Evolutionary conservation across 2,888 invertebrate species (phyloP).

Genomic region (Rhamphomyia laevipes): DNA sequence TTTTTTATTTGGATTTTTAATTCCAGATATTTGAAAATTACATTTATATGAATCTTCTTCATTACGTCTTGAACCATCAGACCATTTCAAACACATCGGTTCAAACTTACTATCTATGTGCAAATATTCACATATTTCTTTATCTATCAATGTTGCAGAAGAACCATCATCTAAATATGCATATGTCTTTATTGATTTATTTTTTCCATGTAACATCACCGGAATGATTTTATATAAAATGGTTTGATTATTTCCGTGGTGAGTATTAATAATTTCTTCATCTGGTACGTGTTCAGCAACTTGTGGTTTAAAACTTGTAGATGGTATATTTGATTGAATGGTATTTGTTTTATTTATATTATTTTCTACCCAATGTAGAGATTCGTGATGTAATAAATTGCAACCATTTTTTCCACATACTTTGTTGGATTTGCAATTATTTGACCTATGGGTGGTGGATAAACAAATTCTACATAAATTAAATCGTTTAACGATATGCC

Average conservation of each 20-base stretch:
- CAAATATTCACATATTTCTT: background rate
- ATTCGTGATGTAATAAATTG: constrained; percentile 5
- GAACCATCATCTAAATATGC: constrained; percentile 9
- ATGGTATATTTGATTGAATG: no score
- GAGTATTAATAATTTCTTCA: no score
- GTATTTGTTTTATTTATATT: no score
- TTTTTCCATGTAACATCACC: no score
- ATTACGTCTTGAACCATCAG: constrained; percentile 1
- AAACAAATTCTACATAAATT: no score
- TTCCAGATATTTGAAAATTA: background rate
- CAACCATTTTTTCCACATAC: constrained; percentile 5
- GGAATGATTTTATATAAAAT: no score
- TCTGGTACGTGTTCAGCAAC: no score
- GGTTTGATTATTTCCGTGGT: no score
- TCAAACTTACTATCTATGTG: no score
- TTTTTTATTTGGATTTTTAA: background rate
- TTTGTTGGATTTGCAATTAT: background rate
- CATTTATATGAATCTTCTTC: background rate
- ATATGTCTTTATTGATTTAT: background rate
- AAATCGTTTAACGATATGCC: constrained; percentile 4
- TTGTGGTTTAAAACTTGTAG: no score
- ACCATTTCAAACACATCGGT: constrained; percentile 1
- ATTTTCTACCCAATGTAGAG: background rate
- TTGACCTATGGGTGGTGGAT: background rate
- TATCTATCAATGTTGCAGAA: constrained; percentile 5